Percentiles rank a stretch among this genome's conserved stretches.
Conservation (phyloP, 2,113 vertebrate genomes). For the Poeciliopsis prolifica region DNA sequence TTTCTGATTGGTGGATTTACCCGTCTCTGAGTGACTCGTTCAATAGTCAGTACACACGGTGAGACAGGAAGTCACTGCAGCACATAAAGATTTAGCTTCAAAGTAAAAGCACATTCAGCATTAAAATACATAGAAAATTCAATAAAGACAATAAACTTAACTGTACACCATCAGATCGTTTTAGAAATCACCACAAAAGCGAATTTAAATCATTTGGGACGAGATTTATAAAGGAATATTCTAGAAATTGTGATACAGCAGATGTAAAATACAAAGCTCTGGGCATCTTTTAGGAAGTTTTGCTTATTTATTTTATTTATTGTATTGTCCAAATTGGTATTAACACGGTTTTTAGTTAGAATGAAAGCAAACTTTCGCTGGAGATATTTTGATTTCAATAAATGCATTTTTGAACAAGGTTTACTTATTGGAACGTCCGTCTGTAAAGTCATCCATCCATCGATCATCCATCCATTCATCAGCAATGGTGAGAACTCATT, state of each 20-base stretch:
- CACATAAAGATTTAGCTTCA: neutral
- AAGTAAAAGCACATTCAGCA: constrained; percentile 18
- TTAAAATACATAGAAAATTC: neutral
- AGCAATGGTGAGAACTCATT: no score
- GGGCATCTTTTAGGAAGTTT: no score
- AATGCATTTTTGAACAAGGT: neutral
- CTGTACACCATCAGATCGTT: neutral
- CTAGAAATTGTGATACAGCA: no score
- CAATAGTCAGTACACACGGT: neutral
- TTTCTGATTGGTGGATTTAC: constrained; percentile 38
- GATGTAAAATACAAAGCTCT: no score
- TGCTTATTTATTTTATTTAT: no score
- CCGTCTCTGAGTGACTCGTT: constrained; percentile 41
- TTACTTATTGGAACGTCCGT: neutral
- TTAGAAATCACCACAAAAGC: neutral
- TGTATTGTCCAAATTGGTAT: no score
- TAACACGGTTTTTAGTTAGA: no score
- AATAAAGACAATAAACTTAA: neutral
- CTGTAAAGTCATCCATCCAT: no score
- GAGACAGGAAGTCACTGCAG: neutral
- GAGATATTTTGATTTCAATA: neutral
- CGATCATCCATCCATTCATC: no score
- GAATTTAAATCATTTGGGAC: no score
- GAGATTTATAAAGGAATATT: no score
- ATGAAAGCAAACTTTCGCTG: neutral